Base-by-base conservation (phyloP, 2,888 invertebrate species). In the Phalangium opilio region DNA sequence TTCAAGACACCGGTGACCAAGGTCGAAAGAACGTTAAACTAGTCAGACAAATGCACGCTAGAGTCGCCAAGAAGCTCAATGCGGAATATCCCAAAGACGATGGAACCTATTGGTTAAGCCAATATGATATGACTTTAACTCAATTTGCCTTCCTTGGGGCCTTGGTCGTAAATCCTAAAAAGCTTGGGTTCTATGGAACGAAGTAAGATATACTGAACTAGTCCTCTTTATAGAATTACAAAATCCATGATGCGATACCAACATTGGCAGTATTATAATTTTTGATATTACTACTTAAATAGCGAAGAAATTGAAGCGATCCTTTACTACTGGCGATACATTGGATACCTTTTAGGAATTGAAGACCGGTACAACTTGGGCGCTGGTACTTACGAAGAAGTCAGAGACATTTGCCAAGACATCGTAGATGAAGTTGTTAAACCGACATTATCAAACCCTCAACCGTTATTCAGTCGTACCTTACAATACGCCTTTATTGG, bases 101-200 rank as follows among this genome's bases (percentile, higher is more conserved):
- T 19, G 32, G 15, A 5, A 66, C 66, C 1, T 67, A 74, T 4
- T 43, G 54, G 12, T 67, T 87, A 36, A 77, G 79, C 0, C 89
- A 90, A 63, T 74, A 79, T 53, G 86, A 87, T 62, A 75, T 90
- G 73, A 81, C 81, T 0, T 63, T 87, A 11, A 86, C 89, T 0
- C 84, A 83, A 65, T 83, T 83, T 61, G 86, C 84, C 3, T 89
- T 89, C 63, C 74, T 89, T 62, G 89, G 86, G 1, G 77, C 78
- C 56, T 70, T 76, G 1, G 62, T 83, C 0, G 61, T 81, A 49
- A 67, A 67, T 48, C 72, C 73, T 1, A 71, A 77, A 48, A 64
- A 71, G 44, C 71, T 85, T 42, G 81, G 83, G 0, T 67, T 86
- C 12, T 38, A 38, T 10, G 27, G 27, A 27, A 27, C 27, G 4